Evolutionary conservation across 2,113 vertebrate species (phyloP).

Genomic region (Lagopus leucura): DNA sequence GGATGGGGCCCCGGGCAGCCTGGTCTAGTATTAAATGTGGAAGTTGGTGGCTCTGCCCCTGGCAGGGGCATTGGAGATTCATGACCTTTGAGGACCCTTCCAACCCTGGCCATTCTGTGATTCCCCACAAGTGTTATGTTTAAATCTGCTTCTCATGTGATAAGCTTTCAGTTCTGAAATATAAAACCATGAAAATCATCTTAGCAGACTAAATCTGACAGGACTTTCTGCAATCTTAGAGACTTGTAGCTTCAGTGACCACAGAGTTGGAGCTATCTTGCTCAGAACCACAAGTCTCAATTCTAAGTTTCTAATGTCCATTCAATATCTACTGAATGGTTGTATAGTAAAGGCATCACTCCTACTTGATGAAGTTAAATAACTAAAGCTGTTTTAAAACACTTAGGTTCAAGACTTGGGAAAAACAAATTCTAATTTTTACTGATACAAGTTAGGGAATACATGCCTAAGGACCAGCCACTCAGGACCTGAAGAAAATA

Average conservation of each 20-base stretch:
- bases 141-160: neutral
- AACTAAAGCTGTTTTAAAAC: neutral
- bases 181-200: neutral
- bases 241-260: neutral
- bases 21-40: no score
- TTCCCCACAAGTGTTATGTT: neutral
- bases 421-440: neutral
- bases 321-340: neutral
- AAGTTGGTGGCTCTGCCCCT: no score
- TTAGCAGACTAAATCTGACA: neutral
- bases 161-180: neutral
- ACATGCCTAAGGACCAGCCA: neutral
- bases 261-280: neutral
- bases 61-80: no score
- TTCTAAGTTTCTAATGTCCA: neutral
- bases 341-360: neutral
- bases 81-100: no score
- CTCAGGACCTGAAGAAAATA: neutral
- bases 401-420: neutral
- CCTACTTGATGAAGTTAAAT: neutral
- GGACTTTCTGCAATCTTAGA: neutral
- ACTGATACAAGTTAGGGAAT: neutral
- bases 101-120: no score
- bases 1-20: no score
- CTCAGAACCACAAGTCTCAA: neutral